Evolutionary conservation across 2,113 vertebrate species (phyloP).

Genomic region (Catagonus wagneri): DNA sequence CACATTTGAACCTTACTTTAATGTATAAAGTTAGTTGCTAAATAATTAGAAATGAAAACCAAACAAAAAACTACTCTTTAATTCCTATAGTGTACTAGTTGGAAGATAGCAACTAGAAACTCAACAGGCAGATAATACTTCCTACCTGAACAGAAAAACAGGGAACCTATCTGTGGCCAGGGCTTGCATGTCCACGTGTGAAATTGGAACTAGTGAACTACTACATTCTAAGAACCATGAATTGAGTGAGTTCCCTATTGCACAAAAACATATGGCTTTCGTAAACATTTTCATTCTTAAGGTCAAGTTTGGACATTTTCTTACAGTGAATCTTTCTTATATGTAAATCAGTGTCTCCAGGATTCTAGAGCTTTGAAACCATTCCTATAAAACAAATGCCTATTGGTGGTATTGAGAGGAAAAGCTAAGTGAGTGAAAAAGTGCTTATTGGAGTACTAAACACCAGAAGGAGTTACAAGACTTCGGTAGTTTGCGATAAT

Average conservation of each 20-base stretch:
- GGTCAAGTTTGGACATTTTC: background rate
- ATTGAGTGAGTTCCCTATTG: background rate
- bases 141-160: background rate
- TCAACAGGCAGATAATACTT: background rate
- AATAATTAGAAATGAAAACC: slow-evolving; percentile 38
- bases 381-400: background rate
- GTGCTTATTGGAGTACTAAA: background rate
- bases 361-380: slow-evolving; percentile 14
- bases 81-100: background rate
- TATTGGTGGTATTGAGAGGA: background rate
- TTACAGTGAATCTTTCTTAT: background rate
- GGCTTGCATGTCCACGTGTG: background rate
- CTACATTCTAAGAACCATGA: background rate
- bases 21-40: background rate
- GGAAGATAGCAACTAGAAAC: background rate
- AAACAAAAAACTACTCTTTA: background rate
- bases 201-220: background rate
- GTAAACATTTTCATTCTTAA: background rate
- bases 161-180: background rate
- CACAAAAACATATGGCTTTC: background rate
- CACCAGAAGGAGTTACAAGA: background rate
- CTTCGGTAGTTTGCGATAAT: background rate
- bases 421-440: background rate
- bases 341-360: background rate
- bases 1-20: slow-evolving; percentile 1